A percentile compares a stretch with the other conserved stretches of the same genome.
phyloP scores from a whole-genome alignment of 2,797 vertebrate genomes.

The Clarias fuscus region DNA sequence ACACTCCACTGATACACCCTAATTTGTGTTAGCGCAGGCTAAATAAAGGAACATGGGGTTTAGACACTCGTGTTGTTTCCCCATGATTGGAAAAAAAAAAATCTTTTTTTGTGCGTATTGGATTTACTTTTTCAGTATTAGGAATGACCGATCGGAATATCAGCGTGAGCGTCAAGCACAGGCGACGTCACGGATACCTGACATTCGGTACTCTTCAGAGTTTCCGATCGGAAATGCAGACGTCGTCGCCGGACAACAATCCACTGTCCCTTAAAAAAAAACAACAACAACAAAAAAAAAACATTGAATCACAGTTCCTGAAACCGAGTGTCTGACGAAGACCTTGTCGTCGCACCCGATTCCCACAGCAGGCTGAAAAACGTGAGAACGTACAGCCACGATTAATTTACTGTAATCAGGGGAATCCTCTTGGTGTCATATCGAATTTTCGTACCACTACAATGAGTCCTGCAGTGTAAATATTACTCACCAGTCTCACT shows the following conservation, averaged over 20 bases:
- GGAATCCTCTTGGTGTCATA: constrained; percentile 54
- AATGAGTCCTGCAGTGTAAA: constrained; percentile 48
- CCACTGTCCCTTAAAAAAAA: neutral
- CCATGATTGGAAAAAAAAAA: neutral
- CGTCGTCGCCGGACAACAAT: neutral
- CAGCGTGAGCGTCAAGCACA: neutral
- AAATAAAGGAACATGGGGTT: neutral
- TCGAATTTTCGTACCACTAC: constrained; percentile 52
- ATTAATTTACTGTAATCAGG: constrained; percentile 57
- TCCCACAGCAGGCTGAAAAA: constrained; percentile 49
- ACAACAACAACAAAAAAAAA: neutral
- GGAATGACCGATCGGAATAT: constrained; percentile 23
- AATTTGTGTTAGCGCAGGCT: neutral
- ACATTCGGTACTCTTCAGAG: neutral
- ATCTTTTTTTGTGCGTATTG: neutral
- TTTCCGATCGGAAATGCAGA: constrained; percentile 3
- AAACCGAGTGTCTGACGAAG: constrained; percentile 4
- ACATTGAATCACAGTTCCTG: neutral
- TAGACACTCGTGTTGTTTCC: neutral
- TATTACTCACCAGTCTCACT: constrained; percentile 45
- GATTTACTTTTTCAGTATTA: neutral
- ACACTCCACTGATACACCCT: neutral
- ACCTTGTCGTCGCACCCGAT: constrained; percentile 16
- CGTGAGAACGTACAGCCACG: constrained; percentile 34
- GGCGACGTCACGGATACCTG: neutral